Conservation (phyloP, 2,888 invertebrate species). For the Latrodectus hesperus region DNA sequence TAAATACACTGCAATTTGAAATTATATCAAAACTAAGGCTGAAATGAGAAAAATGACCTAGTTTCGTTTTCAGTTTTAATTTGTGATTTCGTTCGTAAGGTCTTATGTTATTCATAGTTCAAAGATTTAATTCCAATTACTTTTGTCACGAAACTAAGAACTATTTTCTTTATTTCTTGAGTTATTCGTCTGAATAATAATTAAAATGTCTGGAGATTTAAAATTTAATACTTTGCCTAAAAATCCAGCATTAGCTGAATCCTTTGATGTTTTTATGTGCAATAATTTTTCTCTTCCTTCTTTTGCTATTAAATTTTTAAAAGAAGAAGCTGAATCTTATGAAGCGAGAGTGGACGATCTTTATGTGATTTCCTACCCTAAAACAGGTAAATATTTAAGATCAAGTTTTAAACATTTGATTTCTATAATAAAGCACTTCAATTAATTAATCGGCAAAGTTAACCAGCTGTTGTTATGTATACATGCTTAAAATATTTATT, state of each 20-base stretch:
- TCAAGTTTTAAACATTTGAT: neutral
- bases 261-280: conserved; percentile 56
- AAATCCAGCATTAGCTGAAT: conserved; percentile 36
- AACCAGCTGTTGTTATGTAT: no score
- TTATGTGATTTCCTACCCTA: conserved; percentile 74
- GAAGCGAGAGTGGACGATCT: conserved; percentile 72
- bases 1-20: no score
- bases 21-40: no score
- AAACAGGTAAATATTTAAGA: conserved; percentile 72
- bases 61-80: no score
- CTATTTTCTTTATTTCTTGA: no score
- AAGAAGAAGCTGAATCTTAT: conserved; percentile 69
- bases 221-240: conserved; percentile 43
- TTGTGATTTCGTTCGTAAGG: no score
- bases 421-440: neutral
- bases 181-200: neutral
- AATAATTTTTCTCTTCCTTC: conserved; percentile 57
- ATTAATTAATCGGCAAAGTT: no score
- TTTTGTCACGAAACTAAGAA: no score
- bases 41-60: no score
- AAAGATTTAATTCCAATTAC: no score
- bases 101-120: no score
- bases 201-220: conserved; percentile 19
- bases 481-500: no score
- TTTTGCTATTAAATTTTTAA: conserved; percentile 64